Conservation (phyloP, 1,140 invertebrate genomes). For the Drosophila erecta region DNA sequence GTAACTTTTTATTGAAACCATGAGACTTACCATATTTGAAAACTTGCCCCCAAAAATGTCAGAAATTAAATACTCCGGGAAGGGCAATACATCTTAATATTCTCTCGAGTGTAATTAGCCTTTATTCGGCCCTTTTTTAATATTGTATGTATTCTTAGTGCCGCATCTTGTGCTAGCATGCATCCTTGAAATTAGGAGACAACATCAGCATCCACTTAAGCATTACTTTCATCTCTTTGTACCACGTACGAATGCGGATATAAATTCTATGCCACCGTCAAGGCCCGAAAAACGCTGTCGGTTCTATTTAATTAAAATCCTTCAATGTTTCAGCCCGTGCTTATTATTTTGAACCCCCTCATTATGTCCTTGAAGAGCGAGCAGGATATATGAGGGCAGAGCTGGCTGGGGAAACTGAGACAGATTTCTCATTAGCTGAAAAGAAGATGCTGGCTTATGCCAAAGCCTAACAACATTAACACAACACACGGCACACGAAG, state of each 20-base stretch:
- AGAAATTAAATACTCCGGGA: neutral
- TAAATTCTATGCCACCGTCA: slow-evolving; percentile 34
- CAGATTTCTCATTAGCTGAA: slow-evolving; percentile 77
- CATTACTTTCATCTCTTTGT: slow-evolving; percentile 43
- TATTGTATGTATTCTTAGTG: slow-evolving; percentile 1
- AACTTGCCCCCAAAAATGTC: too few species aligned
- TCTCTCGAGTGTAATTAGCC: slow-evolving; percentile 1
- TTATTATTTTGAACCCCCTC: slow-evolving; percentile 48
- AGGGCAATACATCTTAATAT: neutral
- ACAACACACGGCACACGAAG: slow-evolving; percentile 48
- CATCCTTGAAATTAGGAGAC: slow-evolving; percentile 50
- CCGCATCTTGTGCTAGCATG: slow-evolving; percentile 18
- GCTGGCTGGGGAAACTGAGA: slow-evolving; percentile 38
- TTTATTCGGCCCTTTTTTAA: neutral
- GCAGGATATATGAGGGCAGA: neutral
- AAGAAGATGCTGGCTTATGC: slow-evolving; percentile 71
- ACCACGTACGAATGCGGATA: slow-evolving; percentile 19
- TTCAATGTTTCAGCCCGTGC: slow-evolving; percentile 61
- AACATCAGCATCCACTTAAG: slow-evolving; percentile 44
- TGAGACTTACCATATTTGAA: neutral
- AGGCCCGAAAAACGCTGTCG: slow-evolving; percentile 38
- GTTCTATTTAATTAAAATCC: slow-evolving; percentile 80
- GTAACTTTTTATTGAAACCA: neutral
- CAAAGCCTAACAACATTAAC: slow-evolving; percentile 76
- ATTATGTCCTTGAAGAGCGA: slow-evolving; percentile 46